Percentiles rank a stretch among this genome's conserved stretches.
These are phyloP conservation scores for Vicugna pacos DNA, from an alignment of 2,113 vertebrate species.

Conservation along the genomic window DNA sequence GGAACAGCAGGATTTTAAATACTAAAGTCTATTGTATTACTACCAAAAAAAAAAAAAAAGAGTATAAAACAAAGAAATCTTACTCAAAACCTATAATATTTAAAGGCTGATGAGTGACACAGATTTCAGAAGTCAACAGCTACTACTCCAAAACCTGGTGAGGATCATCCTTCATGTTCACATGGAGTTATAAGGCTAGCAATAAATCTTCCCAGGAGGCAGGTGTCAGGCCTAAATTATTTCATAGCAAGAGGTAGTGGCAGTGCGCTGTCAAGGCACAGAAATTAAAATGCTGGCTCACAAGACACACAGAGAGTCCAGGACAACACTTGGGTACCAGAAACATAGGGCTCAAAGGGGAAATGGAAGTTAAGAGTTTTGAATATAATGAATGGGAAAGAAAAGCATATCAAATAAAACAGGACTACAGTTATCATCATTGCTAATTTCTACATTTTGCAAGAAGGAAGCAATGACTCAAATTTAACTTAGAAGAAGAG, in stretches of 20 bases:
- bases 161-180: neutral
- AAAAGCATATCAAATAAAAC: neutral
- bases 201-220: neutral
- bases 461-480: neutral
- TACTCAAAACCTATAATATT: neutral
- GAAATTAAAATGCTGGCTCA: neutral
- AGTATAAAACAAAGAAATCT: neutral
- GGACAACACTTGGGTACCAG: neutral
- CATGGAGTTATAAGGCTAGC: neutral
- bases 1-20: slow-evolving; percentile 2
- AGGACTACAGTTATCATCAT: neutral
- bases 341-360: neutral
- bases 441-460: slow-evolving; percentile 1
- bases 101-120: neutral
- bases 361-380: slow-evolving; percentile 10
- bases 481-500: neutral
- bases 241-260: neutral
- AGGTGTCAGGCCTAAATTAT: neutral
- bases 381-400: neutral
- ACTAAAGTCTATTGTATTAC: neutral
- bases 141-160: neutral
- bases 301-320: neutral
- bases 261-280: neutral
- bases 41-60: neutral
- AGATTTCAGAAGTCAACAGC: neutral